A percentile compares a stretch with the other conserved stretches of the same genome.
These are phyloP conservation scores for Mus musculus DNA, from an alignment of 2,113 vertebrate species.

Conservation along the genomic window DNA sequence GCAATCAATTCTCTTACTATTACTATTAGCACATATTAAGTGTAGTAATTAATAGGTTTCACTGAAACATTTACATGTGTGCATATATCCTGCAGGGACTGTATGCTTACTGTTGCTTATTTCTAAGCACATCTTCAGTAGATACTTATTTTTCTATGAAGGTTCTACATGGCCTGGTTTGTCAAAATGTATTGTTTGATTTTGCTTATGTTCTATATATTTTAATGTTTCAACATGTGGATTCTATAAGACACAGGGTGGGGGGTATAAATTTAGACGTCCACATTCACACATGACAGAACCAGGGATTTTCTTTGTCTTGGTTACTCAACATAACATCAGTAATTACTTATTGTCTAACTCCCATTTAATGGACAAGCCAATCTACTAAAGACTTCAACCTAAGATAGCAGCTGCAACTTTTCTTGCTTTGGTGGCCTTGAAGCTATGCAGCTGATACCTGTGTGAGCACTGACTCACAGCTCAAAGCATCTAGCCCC, in stretches of 20 bases:
- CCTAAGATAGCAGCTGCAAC: not conserved
- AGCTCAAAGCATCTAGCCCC: not conserved
- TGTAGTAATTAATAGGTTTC: not conserved
- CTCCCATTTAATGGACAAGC: not conserved
- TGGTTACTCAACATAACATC: not conserved
- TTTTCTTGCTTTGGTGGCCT: not conserved
- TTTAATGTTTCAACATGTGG: conserved; percentile 11
- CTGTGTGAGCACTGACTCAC: not conserved
- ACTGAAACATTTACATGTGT: not conserved
- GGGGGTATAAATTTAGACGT: not conserved
- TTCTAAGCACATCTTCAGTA: conserved; percentile 36
- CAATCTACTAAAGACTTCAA: conserved; percentile 3
- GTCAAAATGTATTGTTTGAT: conserved; percentile 30
- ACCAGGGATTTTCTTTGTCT: conserved; percentile 20
- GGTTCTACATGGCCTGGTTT: not conserved
- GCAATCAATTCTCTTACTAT: not conserved
- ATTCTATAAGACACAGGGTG: not conserved
- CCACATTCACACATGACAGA: not conserved
- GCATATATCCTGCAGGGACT: not conserved
- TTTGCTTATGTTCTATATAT: conserved; percentile 45
- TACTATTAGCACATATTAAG: not conserved
- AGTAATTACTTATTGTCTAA: conserved; percentile 31
- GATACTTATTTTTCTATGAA: not conserved
- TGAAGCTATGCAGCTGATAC: not conserved
- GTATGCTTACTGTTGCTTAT: not conserved